phyloP scores from a whole-genome alignment of 2,797 vertebrate species.

The Synaphobranchus kaupii region DNA sequence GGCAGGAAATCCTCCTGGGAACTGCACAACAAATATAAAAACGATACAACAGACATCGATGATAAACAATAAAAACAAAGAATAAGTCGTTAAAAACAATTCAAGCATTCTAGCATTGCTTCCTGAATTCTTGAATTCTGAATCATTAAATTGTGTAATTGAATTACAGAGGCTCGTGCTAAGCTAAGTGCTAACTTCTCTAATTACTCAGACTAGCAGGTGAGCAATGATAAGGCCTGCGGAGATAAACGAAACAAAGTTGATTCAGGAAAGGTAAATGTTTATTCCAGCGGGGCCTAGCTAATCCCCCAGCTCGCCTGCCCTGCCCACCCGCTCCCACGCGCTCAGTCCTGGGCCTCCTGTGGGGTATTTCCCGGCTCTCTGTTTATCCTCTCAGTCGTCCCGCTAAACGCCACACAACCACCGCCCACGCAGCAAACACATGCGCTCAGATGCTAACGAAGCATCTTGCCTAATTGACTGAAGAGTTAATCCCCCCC shows the following conservation, averaged over 20 bases:
- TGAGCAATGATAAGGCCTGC: no score
- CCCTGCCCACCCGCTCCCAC: no score
- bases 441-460: background rate
- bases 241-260: background rate
- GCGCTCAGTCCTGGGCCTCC: background rate
- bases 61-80: no score
- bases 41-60: no score
- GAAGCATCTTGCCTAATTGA: background rate
- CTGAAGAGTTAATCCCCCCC: background rate
- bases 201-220: background rate
- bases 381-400: background rate
- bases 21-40: no score
- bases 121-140: background rate
- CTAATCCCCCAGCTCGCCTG: background rate
- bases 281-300: background rate
- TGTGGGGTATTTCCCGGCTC: background rate
- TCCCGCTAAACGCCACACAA: background rate
- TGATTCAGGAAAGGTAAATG: background rate
- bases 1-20: background rate
- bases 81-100: background rate
- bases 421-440: background rate
- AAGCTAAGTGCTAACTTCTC: background rate
- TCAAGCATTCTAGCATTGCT: background rate
- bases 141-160: background rate
- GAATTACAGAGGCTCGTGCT: background rate